Conservation (phyloP, 2,797 vertebrate species). For the Rhinichthys osculus region DNA sequence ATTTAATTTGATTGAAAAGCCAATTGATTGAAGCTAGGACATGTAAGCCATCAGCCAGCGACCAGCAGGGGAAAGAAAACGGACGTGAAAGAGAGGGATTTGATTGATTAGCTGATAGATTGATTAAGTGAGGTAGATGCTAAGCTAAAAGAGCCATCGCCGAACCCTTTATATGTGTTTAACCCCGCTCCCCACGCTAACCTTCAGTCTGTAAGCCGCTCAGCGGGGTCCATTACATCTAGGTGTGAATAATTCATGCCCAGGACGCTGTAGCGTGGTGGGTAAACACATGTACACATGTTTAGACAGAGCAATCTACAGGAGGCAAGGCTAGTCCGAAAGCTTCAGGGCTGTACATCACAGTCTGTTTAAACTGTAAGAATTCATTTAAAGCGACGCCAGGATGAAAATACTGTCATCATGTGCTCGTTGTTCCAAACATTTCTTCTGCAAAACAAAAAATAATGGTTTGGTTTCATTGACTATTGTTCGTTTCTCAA, state of each 20-base stretch:
- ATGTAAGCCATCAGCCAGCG: slow-evolving; percentile 27
- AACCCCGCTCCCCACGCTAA: slow-evolving; percentile 17
- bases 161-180: slow-evolving; percentile 27
- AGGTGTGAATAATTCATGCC: slow-evolving; percentile 61
- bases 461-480: background rate
- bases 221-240: slow-evolving; percentile 53
- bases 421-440: background rate
- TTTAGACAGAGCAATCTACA: slow-evolving; percentile 45
- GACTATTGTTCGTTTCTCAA: background rate
- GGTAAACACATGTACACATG: slow-evolving; percentile 59
- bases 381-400: background rate
- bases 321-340: background rate
- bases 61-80: slow-evolving; percentile 26
- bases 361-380: background rate
- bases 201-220: slow-evolving; percentile 38
- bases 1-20: slow-evolving; percentile 50
- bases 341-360: background rate
- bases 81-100: slow-evolving; percentile 16
- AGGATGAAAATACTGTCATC: background rate
- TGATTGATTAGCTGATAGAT: slow-evolving; percentile 55
- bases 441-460: background rate
- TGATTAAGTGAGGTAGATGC: slow-evolving; percentile 62
- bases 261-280: slow-evolving; percentile 39
- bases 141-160: slow-evolving; percentile 22
- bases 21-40: slow-evolving; percentile 46